phyloP scores from a whole-genome alignment of 2,113 vertebrate genomes.

The Lepidothrix coronata region DNA sequence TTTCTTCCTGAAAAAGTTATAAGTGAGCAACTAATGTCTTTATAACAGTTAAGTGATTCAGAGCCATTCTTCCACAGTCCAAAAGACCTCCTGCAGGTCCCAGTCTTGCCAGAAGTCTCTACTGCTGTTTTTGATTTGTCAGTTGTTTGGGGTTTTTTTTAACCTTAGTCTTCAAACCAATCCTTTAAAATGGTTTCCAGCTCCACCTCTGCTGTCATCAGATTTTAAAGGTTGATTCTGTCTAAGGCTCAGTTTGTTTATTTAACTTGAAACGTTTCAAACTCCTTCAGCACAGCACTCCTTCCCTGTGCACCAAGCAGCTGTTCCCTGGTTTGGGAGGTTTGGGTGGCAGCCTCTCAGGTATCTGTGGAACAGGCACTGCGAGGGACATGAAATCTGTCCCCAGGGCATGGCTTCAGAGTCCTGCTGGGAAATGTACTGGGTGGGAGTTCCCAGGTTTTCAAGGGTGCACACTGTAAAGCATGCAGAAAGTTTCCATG shows the following conservation, averaged over 20 bases:
- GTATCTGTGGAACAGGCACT: neutral
- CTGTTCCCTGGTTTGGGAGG: neutral
- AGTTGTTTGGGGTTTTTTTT: neutral
- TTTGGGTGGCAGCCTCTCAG: neutral
- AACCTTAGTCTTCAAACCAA: neutral
- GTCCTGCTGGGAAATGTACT: neutral
- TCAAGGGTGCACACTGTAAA: neutral
- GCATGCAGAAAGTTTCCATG: neutral
- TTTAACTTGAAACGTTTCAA: neutral
- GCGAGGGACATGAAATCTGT: neutral
- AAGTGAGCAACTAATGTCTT: neutral
- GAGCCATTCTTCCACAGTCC: neutral
- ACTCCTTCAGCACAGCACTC: neutral
- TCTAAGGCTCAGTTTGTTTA: neutral
- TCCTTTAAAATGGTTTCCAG: neutral
- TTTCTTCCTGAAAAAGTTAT: neutral
- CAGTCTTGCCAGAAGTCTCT: neutral
- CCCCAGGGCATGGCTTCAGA: neutral
- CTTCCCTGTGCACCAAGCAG: neutral
- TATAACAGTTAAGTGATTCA: neutral
- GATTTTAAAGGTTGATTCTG: neutral
- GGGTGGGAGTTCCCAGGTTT: neutral
- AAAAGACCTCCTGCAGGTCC: neutral
- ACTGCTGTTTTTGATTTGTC: neutral
- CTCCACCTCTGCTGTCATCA: neutral